Percentiles rank a stretch among this genome's conserved stretches.
Conservation (phyloP, 2,888 invertebrate species). For the Girardia tigrina region DNA sequence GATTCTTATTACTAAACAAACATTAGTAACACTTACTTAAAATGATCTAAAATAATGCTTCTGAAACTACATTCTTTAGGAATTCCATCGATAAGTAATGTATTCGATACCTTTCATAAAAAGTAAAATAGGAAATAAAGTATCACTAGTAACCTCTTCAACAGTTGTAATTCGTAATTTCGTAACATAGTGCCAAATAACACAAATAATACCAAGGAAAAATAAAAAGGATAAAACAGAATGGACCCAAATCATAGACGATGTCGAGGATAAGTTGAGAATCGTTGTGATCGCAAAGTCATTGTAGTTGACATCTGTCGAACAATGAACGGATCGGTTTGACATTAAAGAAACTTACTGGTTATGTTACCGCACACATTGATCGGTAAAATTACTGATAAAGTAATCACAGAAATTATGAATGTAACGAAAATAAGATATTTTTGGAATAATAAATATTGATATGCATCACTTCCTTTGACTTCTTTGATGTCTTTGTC, state of each 20-base stretch:
- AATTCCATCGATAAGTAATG: background rate
- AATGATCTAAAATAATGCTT: background rate
- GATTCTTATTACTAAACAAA: too few species aligned
- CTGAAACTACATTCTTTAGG: background rate
- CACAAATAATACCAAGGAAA: background rate
- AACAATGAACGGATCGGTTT: background rate
- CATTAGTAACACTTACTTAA: background rate
- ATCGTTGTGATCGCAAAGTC: background rate
- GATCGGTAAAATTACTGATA: background rate
- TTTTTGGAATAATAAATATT: background rate
- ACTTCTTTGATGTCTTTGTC: background rate
- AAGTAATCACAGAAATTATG: background rate
- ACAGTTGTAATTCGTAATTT: background rate
- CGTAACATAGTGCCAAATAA: background rate
- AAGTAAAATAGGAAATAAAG: background rate
- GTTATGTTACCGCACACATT: background rate
- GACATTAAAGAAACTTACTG: background rate
- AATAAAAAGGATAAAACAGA: background rate
- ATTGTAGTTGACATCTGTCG: background rate
- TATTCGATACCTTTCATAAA: slow-evolving; percentile 8
- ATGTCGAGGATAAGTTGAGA: background rate
- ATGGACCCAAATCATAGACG: background rate
- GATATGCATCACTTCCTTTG: background rate
- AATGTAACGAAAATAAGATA: background rate
- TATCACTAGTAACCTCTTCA: background rate